Conservation (phyloP, 2,797 vertebrate species). For the Microcaecilia unicolor region DNA sequence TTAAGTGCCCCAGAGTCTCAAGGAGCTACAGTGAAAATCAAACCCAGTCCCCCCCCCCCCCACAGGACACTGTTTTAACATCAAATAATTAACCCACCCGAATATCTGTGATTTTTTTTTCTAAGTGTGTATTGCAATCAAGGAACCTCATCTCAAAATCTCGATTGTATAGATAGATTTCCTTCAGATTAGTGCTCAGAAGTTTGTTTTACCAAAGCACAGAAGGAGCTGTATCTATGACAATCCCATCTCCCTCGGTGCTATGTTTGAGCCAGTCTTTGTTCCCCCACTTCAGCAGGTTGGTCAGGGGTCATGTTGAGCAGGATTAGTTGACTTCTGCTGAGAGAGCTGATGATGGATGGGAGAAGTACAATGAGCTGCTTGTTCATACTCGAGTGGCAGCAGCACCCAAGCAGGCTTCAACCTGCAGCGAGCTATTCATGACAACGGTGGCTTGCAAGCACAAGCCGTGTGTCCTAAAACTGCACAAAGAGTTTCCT, state of each 20-base stretch:
- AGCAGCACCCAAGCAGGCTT: neutral
- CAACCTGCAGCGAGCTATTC: conserved; percentile 12
- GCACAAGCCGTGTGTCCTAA: neutral
- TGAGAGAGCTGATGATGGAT: conserved; percentile 55
- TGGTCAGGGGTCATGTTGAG: conserved; percentile 37
- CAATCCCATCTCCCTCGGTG: conserved; percentile 38
- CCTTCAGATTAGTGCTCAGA: conserved; percentile 17
- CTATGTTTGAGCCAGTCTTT: conserved; percentile 31
- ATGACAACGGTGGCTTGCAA: neutral
- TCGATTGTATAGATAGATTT: conserved; percentile 6
- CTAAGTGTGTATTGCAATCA: too few relatives aligned
- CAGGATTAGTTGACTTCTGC: conserved; percentile 43
- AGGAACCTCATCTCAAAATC: too few relatives aligned
- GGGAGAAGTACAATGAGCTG: conserved; percentile 26
- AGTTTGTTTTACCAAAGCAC: conserved; percentile 25
- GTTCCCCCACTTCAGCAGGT: conserved; percentile 17
- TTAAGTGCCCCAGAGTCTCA: too few relatives aligned
- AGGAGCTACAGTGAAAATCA: too few relatives aligned
- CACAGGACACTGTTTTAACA: too few relatives aligned
- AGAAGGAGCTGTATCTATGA: conserved; percentile 31
- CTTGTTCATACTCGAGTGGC: conserved; percentile 13
- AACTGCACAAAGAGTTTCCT: neutral
- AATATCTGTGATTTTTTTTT: too few relatives aligned
- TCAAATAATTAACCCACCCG: too few relatives aligned
- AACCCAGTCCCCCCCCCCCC: too few relatives aligned